phyloP scores from a whole-genome alignment of 2,113 vertebrate genomes.

The Odocoileus virginianus region DNA sequence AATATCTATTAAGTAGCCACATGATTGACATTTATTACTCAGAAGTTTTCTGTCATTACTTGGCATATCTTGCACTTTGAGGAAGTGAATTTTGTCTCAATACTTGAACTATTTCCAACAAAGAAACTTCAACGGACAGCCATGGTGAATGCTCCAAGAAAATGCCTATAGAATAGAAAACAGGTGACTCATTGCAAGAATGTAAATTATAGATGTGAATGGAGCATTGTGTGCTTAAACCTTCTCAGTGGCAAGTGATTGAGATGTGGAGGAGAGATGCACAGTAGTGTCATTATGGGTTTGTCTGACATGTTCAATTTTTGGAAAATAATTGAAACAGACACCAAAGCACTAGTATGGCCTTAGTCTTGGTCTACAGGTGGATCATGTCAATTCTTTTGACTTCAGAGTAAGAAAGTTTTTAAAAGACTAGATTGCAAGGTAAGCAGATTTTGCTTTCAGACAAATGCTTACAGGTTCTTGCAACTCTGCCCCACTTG shows the following conservation, averaged over 20 bases:
- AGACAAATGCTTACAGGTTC: background rate
- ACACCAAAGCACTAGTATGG: background rate
- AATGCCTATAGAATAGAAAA: background rate
- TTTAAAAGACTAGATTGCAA: background rate
- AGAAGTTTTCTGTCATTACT: background rate
- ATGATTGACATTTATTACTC: background rate
- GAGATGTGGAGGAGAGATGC: background rate
- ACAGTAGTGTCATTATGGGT: background rate
- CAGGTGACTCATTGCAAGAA: background rate
- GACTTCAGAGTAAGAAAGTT: background rate
- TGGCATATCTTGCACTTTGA: background rate
- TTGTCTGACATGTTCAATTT: slow-evolving; percentile 11
- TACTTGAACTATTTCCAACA: background rate
- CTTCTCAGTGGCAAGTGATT: background rate
- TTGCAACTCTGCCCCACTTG: background rate
- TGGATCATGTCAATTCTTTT: background rate
- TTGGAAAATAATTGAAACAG: background rate
- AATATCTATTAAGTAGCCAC: background rate
- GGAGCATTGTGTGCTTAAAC: background rate
- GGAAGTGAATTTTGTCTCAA: background rate
- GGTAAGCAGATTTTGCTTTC: background rate
- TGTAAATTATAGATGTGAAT: background rate
- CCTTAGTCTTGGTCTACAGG: background rate
- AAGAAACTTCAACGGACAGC: background rate
- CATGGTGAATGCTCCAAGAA: background rate